Conservation (phyloP, 1,140 invertebrate genomes). For the Lepidostoma basale region DNA sequence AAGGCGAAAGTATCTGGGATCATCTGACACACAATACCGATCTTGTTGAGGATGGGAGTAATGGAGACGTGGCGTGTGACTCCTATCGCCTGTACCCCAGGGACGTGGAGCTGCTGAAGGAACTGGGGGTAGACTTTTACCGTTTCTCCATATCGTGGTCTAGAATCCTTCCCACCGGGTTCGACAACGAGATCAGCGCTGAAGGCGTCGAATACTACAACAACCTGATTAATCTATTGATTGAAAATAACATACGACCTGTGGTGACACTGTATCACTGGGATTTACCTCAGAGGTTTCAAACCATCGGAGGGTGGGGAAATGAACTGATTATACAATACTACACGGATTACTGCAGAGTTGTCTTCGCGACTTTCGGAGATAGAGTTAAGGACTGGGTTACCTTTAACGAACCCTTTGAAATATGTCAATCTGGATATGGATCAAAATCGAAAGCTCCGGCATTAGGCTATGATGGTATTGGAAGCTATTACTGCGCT, state of each 20-base stretch:
- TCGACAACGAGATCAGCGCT: conserved; percentile 56
- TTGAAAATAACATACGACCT: conserved; percentile 55
- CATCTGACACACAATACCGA: conserved; percentile 51
- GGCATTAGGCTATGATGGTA: conserved; percentile 50
- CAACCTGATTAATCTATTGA: conserved; percentile 61
- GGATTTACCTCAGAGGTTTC: conserved; percentile 63
- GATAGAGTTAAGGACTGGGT: conserved; percentile 64
- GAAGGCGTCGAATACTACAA: conserved; percentile 65
- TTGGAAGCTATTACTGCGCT: conserved; percentile 62
- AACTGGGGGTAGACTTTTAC: conserved; percentile 59
- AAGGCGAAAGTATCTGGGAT: conserved; percentile 61
- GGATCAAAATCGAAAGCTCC: conserved; percentile 58
- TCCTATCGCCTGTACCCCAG: conserved; percentile 55
- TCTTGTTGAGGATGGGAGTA: conserved; percentile 56
- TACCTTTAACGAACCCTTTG: conserved; percentile 68
- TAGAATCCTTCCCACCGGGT: conserved; percentile 63
- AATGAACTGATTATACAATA: conserved; percentile 61
- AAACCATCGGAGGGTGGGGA: conserved; percentile 63
- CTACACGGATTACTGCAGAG: conserved; percentile 61
- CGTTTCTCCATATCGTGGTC: conserved; percentile 69
- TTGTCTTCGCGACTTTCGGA: conserved; percentile 61
- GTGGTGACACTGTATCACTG: conserved; percentile 67
- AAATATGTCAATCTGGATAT: conserved; percentile 60
- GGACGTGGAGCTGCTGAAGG: conserved; percentile 54
- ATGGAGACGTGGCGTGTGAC: conserved; percentile 53